phyloP scores from a whole-genome alignment of 2,888 invertebrate genomes.

The Philonicus albiceps region DNA sequence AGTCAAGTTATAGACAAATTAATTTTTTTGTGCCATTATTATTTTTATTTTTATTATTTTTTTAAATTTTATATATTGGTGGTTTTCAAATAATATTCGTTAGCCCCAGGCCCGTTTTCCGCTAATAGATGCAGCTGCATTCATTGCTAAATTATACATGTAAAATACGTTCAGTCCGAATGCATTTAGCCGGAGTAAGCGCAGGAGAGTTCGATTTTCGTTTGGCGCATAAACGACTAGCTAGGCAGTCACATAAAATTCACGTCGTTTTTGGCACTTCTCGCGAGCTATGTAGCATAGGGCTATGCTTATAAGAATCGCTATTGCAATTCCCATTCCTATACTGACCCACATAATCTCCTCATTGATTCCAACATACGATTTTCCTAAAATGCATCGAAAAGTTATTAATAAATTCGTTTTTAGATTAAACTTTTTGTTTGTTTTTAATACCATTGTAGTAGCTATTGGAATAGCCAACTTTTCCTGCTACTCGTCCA shows the following conservation, averaged over 20 bases:
- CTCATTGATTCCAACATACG: constrained; percentile 84
- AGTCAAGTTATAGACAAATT: not conserved
- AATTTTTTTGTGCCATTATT: not conserved
- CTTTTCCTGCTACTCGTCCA: constrained; percentile 63
- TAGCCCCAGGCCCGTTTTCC: constrained; percentile 46
- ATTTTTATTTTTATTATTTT: too few species aligned
- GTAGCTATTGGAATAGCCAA: constrained; percentile 62
- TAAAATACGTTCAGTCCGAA: constrained; percentile 38
- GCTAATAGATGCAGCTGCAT: constrained; percentile 37
- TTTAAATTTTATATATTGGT: not conserved
- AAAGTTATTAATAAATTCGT: not conserved
- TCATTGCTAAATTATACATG: constrained; percentile 43
- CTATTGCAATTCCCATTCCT: constrained; percentile 72
- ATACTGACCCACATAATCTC: constrained; percentile 90
- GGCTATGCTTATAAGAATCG: constrained; percentile 81
- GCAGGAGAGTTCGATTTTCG: constrained; percentile 22
- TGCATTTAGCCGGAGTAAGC: constrained; percentile 34
- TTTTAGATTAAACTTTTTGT: not conserved
- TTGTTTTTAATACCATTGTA: constrained; percentile 63
- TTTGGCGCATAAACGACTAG: constrained; percentile 52
- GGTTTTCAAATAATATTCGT: not conserved
- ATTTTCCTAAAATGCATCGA: constrained; percentile 70
- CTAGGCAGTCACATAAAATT: constrained; percentile 76
- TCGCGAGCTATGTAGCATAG: constrained; percentile 82
- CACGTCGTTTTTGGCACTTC: constrained; percentile 79